Evolutionary conservation across 2,888 invertebrate genomes (phyloP).

Genomic region (Amphipyra tragopoginis): DNA sequence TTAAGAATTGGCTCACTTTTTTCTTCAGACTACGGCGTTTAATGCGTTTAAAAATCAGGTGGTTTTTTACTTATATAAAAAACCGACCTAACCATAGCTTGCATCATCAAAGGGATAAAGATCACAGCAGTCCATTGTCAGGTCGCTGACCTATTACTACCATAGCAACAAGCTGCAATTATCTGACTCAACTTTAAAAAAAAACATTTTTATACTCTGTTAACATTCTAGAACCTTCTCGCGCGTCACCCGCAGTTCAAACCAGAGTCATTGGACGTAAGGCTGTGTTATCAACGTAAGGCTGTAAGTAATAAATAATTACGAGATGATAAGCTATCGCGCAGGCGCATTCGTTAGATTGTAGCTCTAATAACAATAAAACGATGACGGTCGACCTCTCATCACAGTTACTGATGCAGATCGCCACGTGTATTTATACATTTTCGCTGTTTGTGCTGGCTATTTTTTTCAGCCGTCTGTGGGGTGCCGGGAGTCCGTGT

Average conservation of each 20-base stretch:
- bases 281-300: slow-evolving; percentile 40
- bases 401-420: slow-evolving; percentile 13
- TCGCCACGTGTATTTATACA: slow-evolving; percentile 39
- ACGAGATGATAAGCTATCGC: slow-evolving; percentile 45
- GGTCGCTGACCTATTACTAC: not conserved
- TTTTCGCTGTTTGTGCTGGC: not conserved
- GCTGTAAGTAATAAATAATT: slow-evolving; percentile 30
- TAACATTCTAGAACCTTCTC: slow-evolving; percentile 9
- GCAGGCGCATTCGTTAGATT: slow-evolving; percentile 36
- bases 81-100: too few species aligned
- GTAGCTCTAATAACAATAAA: slow-evolving; percentile 31
- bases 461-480: not conserved
- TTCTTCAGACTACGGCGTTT: too few species aligned
- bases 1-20: too few species aligned
- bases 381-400: slow-evolving; percentile 35
- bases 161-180: slow-evolving; percentile 12
- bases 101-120: too few species aligned
- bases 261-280: slow-evolving; percentile 25
- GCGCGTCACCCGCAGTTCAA: not conserved
- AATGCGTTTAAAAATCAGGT: too few species aligned
- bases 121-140: not conserved
- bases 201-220: too few species aligned
- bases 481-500: too few species aligned
- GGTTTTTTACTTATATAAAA: too few species aligned
- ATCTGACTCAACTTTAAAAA: not conserved